Evolutionary conservation across 2,797 vertebrate genomes (phyloP).

Genomic region (Strix occidentalis): DNA sequence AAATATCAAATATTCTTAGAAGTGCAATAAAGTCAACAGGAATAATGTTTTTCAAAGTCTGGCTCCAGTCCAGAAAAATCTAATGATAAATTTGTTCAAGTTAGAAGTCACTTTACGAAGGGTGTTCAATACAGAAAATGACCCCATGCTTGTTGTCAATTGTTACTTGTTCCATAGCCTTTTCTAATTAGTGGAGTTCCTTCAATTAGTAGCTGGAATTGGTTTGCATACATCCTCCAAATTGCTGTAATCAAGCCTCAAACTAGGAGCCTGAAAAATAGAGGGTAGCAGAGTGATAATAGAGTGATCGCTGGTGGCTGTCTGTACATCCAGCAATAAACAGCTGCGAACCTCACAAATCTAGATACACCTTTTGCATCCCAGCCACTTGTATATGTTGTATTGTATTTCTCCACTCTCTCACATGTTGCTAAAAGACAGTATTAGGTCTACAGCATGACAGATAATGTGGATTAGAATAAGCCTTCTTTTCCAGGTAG

Average conservation of each 20-base stretch:
- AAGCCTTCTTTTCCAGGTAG: not conserved
- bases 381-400: not conserved
- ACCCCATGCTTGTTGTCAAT: not conserved
- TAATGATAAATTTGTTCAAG: not conserved
- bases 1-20: not conserved
- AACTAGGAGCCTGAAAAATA: constrained; percentile 27
- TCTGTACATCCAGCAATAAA: not conserved
- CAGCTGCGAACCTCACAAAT: not conserved
- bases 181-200: constrained; percentile 47
- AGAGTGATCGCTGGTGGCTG: not conserved
- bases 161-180: constrained; percentile 34
- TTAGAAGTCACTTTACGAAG: not conserved
- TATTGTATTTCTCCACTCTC: not conserved
- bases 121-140: not conserved
- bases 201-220: constrained; percentile 48
- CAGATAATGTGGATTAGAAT: constrained; percentile 36
- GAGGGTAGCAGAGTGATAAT: not conserved
- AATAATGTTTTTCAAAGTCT: not conserved
- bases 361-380: not conserved
- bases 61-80: not conserved
- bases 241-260: constrained; percentile 55
- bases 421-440: not conserved
- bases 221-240: constrained; percentile 41
- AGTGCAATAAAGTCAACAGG: not conserved
- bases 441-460: not conserved